Evolutionary conservation across 2,888 invertebrate genomes (phyloP), one percentile per base, ranked within the genome.

Genomic region (Coelopa pilipes): DNA sequence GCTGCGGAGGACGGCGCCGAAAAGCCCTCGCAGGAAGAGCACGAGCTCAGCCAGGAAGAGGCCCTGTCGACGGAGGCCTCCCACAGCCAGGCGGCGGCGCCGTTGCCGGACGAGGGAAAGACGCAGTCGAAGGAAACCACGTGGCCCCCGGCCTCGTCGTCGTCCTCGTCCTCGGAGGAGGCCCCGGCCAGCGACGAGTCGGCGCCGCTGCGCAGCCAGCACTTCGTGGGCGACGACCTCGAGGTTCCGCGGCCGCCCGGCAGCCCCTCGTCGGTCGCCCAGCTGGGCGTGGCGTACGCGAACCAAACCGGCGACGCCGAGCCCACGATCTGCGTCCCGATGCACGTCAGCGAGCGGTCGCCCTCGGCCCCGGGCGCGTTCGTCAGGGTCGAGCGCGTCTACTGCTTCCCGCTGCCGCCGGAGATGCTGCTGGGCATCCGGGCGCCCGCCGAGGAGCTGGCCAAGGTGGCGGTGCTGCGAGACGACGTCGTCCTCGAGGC

Each of bases 321-420:
- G 46, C 79, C 83, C 0, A 81, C 81, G 15, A 82, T 85, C 19
- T 85, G 85, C 72, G 85, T 85, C 0, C 85, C 85, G 0, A 78
- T 85, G 0, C 81, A 82, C 0, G 83, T 85, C 1, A 76, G 77
- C 0, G 85, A 85, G 75, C 78, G 79, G 3, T 80, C 81, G 4
- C 70, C 78, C 0, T 67, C 76, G 45, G 74, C 81, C 19, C 79
- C 83, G 3, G 80, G 78, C 17, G 67, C 24, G 13, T 49, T 79
- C 7, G 78, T 84, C 3, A 81, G 82, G 21, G 81, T 85, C 1
- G 84, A 84, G 73, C 80, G 85, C 9, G 77, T 84, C 72, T 84
- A 83, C 70, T 84, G 85, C 73, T 84, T 84, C 46, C 84, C 85
- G 0, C 76, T 83, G 75, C 85, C 85, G 12, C 71, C 71, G 15